Conservation (phyloP, 2,797 vertebrate species). For the Gallirallus australis region DNA sequence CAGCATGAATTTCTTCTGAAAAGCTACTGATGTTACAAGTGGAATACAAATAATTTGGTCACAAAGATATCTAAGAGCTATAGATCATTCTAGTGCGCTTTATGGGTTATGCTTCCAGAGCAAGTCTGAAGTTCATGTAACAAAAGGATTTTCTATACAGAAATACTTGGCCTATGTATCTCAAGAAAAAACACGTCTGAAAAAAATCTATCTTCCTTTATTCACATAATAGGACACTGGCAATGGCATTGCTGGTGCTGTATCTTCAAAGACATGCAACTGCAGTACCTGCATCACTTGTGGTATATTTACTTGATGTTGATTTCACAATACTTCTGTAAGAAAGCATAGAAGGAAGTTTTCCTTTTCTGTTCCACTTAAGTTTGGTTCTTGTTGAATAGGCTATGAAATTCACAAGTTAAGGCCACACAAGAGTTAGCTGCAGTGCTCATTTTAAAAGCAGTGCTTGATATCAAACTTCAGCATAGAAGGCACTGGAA, state of each 20-base stretch:
- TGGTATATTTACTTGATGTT: background rate
- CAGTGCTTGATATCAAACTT: background rate
- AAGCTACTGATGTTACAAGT: background rate
- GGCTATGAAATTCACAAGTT: background rate
- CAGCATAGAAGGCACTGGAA: background rate
- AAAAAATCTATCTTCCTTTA: background rate
- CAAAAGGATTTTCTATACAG: background rate
- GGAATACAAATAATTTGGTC: background rate
- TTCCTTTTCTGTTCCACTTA: background rate
- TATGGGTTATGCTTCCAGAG: background rate
- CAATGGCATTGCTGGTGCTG: background rate
- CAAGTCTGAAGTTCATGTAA: background rate
- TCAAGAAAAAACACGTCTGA: background rate
- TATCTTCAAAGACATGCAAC: background rate
- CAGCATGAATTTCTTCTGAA: background rate
- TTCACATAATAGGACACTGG: background rate
- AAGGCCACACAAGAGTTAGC: background rate
- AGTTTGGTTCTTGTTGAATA: background rate
- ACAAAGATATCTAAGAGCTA: background rate
- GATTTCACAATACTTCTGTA: background rate
- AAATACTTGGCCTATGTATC: background rate
- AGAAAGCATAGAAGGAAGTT: background rate
- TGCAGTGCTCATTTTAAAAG: background rate
- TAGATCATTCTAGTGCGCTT: background rate
- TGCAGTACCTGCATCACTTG: background rate